Conservation (phyloP, 2,888 invertebrate genomes). For the Scaptomyza parva region DNA sequence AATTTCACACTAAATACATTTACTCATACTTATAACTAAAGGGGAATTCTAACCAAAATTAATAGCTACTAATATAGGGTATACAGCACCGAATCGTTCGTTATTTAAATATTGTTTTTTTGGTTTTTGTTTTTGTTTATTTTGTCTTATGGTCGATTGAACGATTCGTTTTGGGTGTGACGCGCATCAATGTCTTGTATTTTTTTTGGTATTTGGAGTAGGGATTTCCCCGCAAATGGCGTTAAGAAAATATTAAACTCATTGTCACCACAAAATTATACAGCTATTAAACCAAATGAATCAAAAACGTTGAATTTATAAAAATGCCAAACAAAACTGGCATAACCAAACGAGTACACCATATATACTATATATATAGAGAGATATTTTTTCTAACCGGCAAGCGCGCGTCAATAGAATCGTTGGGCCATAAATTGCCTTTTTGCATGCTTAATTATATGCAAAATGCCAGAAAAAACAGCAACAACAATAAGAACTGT, state of each 20-base stretch:
- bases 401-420: slow-evolving; percentile 42
- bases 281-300: slow-evolving; percentile 18
- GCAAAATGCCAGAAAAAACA: slow-evolving; percentile 46
- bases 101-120: not conserved
- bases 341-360: not conserved
- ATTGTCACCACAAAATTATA: slow-evolving; percentile 35
- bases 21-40: not conserved
- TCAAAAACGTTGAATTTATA: slow-evolving; percentile 10
- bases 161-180: slow-evolving; percentile 18
- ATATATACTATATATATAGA: too few species aligned
- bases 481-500: slow-evolving; percentile 30
- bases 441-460: slow-evolving; percentile 78
- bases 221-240: slow-evolving; percentile 43
- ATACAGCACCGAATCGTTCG: not conserved
- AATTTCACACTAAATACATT: not conserved
- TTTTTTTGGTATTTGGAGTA: slow-evolving; percentile 1
- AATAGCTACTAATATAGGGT: not conserved
- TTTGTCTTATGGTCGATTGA: slow-evolving; percentile 7
- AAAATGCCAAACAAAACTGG: slow-evolving; percentile 25
- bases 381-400: not conserved
- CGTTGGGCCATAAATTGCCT: slow-evolving; percentile 50
- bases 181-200: slow-evolving; percentile 12
- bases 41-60: not conserved
- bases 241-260: slow-evolving; percentile 8
- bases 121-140: not conserved